phyloP scores from a whole-genome alignment of 1,140 invertebrate genomes.

The Drosophila sulfurigaster region DNA sequence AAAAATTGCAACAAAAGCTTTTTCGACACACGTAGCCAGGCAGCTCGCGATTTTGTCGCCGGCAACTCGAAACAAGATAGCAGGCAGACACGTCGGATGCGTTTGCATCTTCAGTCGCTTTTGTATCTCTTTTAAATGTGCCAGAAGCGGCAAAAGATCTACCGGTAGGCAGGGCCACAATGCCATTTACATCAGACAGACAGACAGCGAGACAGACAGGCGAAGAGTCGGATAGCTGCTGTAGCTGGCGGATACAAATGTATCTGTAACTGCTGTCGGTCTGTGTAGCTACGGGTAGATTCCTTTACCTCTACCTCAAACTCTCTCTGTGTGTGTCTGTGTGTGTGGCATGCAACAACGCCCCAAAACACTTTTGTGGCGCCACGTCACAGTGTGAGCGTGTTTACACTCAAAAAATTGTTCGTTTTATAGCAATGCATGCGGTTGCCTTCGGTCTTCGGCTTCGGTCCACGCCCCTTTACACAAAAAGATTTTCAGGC shows the following conservation, averaged over 20 bases:
- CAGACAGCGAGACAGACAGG: not conserved
- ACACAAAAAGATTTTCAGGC: conserved; percentile 55
- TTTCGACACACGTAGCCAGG: conserved; percentile 57
- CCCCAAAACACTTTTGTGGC: conserved; percentile 75
- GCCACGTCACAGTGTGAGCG: conserved; percentile 49
- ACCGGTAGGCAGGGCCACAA: conserved; percentile 38
- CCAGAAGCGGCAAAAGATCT: conserved; percentile 24
- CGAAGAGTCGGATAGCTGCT: not conserved
- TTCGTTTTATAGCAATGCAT: conserved; percentile 65
- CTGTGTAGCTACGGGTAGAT: conserved; percentile 30
- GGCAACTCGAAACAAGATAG: conserved; percentile 56
- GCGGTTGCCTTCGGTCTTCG: conserved; percentile 49
- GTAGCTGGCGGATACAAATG: conserved; percentile 26
- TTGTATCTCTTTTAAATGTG: conserved; percentile 36
- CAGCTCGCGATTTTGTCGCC: conserved; percentile 69
- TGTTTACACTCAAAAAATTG: conserved; percentile 70
- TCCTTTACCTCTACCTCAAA: conserved; percentile 11
- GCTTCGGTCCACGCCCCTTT: not conserved
- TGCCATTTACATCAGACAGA: conserved; percentile 59
- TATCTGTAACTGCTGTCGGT: conserved; percentile 38
- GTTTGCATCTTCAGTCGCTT: conserved; percentile 57
- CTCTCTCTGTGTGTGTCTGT: conserved; percentile 3
- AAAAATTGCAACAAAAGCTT: conserved; percentile 27
- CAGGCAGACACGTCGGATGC: conserved; percentile 66
- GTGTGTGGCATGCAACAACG: conserved; percentile 74